Evolutionary conservation across 2,888 invertebrate genomes (phyloP).

Genomic region (Aquatica leii): DNA sequence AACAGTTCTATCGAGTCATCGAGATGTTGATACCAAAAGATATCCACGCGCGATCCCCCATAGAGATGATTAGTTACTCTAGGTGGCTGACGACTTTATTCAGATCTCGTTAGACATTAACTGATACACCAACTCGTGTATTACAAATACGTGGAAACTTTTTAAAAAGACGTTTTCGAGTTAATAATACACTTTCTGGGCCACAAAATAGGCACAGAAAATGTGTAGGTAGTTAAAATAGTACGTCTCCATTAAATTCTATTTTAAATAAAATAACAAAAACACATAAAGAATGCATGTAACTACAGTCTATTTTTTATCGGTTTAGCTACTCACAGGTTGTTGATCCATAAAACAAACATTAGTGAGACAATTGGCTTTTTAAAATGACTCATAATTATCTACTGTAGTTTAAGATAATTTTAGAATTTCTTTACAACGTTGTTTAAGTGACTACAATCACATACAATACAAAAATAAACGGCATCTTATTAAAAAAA

Average conservation of each 20-base stretch:
- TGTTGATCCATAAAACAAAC: too few relatives aligned
- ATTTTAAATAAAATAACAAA: neutral
- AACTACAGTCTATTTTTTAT: too few relatives aligned
- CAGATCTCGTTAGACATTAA: constrained; percentile 43
- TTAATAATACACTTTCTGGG: constrained; percentile 18
- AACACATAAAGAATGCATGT: too few relatives aligned
- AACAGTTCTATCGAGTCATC: neutral
- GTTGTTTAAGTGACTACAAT: too few relatives aligned
- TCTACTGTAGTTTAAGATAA: too few relatives aligned
- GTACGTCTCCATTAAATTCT: neutral
- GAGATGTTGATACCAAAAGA: constrained; percentile 20
- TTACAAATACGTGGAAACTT: constrained; percentile 9
- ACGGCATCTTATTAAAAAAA: too few relatives aligned
- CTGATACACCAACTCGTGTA: constrained; percentile 30
- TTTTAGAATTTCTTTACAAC: too few relatives aligned
- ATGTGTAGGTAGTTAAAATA: neutral
- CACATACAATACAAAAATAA: too few relatives aligned
- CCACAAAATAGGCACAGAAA: neutral
- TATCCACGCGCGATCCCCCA: constrained; percentile 44
- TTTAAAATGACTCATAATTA: too few relatives aligned
- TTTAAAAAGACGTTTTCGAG: neutral
- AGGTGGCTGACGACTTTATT: constrained; percentile 47
- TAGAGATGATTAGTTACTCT: constrained; percentile 41
- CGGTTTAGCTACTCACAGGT: too few relatives aligned
- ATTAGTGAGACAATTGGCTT: too few relatives aligned